These are phyloP conservation scores for Lycorma delicatula DNA, from an alignment of 1,140 invertebrate genomes.

Conservation along the genomic window DNA sequence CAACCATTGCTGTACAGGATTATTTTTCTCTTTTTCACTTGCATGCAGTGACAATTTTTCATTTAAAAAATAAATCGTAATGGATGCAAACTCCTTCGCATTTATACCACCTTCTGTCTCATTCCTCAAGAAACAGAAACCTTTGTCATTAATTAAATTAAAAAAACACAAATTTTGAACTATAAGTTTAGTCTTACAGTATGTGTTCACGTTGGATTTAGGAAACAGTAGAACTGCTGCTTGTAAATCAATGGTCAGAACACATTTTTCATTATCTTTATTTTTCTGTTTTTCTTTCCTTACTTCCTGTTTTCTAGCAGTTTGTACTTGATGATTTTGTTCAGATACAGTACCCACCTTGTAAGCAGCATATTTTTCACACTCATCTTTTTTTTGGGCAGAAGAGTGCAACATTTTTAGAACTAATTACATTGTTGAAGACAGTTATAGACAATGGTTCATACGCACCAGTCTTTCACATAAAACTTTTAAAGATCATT, in stretches of 20 bases:
- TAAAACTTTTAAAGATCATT: conserved; percentile 13
- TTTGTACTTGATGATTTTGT: conserved; percentile 29
- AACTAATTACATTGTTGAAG: conserved; percentile 24
- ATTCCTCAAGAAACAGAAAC: conserved; percentile 32
- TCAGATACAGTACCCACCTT: conserved; percentile 31
- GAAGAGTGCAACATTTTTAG: conserved; percentile 30
- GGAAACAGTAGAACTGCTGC: conserved; percentile 30
- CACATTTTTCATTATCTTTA: conserved; percentile 18
- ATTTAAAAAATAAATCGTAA: conserved; percentile 16
- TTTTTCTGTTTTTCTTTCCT: conserved; percentile 25
- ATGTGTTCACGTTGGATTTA: conserved; percentile 23
- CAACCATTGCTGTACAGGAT: conserved; percentile 34
- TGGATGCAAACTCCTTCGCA: conserved; percentile 29
- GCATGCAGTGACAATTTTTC: conserved; percentile 8
- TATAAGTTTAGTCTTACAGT: conserved; percentile 31
- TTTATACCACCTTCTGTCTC: conserved; percentile 31
- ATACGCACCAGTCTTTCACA: conserved; percentile 12
- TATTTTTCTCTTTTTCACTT: conserved; percentile 17
- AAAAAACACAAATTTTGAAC: conserved; percentile 36
- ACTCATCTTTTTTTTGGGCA: conserved; percentile 36
- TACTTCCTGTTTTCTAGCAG: conserved; percentile 22
- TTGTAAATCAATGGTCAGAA: conserved; percentile 29
- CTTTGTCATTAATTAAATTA: conserved; percentile 28
- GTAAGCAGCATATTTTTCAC: conserved; percentile 31
- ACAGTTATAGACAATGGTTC: conserved; percentile 4